These are phyloP conservation scores for Blomia tropicalis DNA, from an alignment of 2,888 invertebrate species.

Conservation along the genomic window DNA sequence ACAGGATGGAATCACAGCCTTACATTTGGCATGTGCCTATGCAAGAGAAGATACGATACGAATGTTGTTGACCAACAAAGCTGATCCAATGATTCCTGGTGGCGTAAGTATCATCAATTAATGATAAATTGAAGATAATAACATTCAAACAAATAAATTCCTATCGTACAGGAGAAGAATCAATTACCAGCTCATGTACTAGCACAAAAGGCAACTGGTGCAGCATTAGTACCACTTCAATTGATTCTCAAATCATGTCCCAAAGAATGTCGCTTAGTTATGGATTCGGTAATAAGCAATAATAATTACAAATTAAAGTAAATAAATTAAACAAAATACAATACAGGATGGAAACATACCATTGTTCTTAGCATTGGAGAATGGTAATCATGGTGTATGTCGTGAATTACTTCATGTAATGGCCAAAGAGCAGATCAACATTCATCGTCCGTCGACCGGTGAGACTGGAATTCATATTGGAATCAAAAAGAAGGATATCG, in stretches of 20 bases:
- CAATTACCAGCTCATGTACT: constrained; percentile 91
- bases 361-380: constrained; percentile 77
- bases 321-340: neutral
- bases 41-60: constrained; percentile 88
- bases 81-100: constrained; percentile 78
- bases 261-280: constrained; percentile 67
- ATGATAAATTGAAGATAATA: too few species aligned
- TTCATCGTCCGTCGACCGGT: constrained; percentile 50
- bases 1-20: constrained; percentile 90
- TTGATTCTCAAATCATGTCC: constrained; percentile 71
- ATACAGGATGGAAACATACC: constrained; percentile 70
- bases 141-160: neutral
- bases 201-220: constrained; percentile 76
- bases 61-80: constrained; percentile 64
- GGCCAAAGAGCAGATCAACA: constrained; percentile 43
- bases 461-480: constrained; percentile 90
- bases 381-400: constrained; percentile 86
- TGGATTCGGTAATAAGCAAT: constrained; percentile 60
- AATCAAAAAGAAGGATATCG: constrained; percentile 74
- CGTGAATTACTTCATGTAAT: constrained; percentile 57
- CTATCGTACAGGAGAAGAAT: constrained; percentile 56
- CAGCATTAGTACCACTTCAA: constrained; percentile 74
- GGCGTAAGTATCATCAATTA: constrained; percentile 53
- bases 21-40: constrained; percentile 86
- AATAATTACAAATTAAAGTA: neutral